Evolutionary conservation across 2,113 vertebrate species (phyloP).

Genomic region (Elephas maximus): DNA sequence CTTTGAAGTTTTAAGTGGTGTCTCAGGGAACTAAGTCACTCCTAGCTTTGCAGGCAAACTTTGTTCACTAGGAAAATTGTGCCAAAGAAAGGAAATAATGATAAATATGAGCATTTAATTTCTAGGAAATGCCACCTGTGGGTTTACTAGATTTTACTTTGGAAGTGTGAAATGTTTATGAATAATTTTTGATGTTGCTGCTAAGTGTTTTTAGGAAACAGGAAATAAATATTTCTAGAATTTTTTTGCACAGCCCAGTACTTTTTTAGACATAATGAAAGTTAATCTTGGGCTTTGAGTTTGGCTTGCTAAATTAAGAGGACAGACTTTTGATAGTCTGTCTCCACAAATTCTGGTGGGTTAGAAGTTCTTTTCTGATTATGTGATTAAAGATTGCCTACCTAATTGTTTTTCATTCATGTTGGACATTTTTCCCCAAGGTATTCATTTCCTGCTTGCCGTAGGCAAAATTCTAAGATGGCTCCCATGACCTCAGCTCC

Average conservation of each 20-base stretch:
- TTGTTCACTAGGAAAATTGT: background rate
- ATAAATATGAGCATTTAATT: no score
- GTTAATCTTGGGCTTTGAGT: background rate
- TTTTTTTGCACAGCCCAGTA: background rate
- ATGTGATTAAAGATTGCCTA: background rate
- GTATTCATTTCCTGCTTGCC: background rate
- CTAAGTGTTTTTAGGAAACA: background rate
- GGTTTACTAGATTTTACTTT: background rate
- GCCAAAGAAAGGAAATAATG: background rate
- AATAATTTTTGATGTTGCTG: background rate
- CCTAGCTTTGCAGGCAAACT: background rate
- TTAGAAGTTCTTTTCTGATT: background rate
- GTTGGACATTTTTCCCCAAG: background rate
- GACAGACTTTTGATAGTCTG: background rate
- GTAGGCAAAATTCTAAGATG: no score
- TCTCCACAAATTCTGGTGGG: background rate
- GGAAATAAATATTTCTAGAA: background rate
- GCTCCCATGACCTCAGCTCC: background rate
- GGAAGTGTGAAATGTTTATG: background rate
- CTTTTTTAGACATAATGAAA: background rate
- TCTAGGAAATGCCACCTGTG: background rate
- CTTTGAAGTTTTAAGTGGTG: background rate
- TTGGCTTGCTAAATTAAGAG: background rate
- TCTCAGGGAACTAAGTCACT: background rate
- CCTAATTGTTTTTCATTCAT: background rate